Evolutionary conservation across 2,113 vertebrate genomes (phyloP).

Genomic region (Amblyornis subalaris): DNA sequence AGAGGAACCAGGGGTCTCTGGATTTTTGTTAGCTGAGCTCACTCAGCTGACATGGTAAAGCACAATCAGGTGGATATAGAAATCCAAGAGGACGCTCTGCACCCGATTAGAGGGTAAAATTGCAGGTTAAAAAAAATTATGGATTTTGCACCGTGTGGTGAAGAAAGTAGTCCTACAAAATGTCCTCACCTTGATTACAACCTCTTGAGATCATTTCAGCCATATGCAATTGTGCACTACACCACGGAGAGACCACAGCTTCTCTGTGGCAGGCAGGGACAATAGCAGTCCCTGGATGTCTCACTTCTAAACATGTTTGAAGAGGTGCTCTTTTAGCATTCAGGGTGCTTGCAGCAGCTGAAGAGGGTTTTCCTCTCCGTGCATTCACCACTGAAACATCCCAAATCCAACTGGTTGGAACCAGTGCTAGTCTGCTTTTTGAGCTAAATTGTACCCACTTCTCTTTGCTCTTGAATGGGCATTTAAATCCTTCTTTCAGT

Average conservation of each 20-base stretch:
- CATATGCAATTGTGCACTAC: background rate
- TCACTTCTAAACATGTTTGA: background rate
- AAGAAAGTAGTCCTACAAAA: background rate
- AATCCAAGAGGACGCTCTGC: background rate
- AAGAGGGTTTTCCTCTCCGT: background rate
- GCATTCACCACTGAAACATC: background rate
- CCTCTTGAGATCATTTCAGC: background rate
- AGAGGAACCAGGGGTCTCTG: background rate
- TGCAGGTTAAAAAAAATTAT: background rate
- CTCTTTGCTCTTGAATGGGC: background rate
- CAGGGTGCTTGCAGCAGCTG: background rate
- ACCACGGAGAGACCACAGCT: background rate
- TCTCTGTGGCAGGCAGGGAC: background rate
- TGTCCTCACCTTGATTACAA: background rate
- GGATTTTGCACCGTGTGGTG: background rate
- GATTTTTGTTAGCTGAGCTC: background rate
- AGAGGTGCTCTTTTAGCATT: background rate
- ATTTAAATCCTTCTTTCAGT: background rate
- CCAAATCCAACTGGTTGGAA: background rate
- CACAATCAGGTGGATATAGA: background rate
- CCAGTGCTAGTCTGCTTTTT: background rate
- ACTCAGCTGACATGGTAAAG: background rate
- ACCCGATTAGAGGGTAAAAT: background rate
- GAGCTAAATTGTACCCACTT: background rate
- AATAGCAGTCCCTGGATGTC: background rate